Conservation (phyloP, 2,113 vertebrate genomes). For the Myrmophylax atrothorax region DNA sequence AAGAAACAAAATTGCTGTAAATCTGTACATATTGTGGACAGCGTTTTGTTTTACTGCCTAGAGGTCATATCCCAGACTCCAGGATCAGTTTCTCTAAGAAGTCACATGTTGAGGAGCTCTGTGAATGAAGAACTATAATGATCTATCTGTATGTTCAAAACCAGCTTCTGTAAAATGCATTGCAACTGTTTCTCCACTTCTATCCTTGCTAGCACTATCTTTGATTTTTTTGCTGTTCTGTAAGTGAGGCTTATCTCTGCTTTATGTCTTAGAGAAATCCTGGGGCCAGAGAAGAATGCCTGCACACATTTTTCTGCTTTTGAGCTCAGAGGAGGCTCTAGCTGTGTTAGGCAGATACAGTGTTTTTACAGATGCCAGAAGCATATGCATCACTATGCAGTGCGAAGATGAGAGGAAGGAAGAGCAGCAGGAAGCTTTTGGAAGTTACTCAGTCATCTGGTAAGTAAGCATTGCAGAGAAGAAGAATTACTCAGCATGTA, state of each 20-base stretch:
- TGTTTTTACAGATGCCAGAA: slow-evolving; percentile 47
- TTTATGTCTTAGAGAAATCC: neutral
- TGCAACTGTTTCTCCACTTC: neutral
- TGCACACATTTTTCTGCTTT: neutral
- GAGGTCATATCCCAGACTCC: neutral
- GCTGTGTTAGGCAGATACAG: slow-evolving; percentile 4
- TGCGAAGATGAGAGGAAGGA: slow-evolving; percentile 26
- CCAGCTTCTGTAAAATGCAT: neutral
- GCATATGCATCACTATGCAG: slow-evolving; percentile 14
- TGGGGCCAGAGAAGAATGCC: neutral
- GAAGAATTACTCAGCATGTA: neutral
- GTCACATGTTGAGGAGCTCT: neutral
- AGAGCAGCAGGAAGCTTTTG: slow-evolving; percentile 38
- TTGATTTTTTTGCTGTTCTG: neutral
- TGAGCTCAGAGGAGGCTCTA: neutral
- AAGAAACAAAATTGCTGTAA: neutral
- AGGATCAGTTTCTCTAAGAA: neutral
- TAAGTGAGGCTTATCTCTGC: neutral
- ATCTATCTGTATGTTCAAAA: neutral
- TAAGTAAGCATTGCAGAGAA: slow-evolving; percentile 18
- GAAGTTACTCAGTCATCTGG: slow-evolving; percentile 45
- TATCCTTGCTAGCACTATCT: neutral
- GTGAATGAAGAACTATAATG: neutral
- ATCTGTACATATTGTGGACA: neutral
- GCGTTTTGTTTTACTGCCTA: neutral